A percentile compares a stretch with the other conserved stretches of the same genome.
These are phyloP conservation scores for Caenorhabditis panamensis DNA, from an alignment of 2,888 invertebrate genomes.

Conservation along the genomic window DNA sequence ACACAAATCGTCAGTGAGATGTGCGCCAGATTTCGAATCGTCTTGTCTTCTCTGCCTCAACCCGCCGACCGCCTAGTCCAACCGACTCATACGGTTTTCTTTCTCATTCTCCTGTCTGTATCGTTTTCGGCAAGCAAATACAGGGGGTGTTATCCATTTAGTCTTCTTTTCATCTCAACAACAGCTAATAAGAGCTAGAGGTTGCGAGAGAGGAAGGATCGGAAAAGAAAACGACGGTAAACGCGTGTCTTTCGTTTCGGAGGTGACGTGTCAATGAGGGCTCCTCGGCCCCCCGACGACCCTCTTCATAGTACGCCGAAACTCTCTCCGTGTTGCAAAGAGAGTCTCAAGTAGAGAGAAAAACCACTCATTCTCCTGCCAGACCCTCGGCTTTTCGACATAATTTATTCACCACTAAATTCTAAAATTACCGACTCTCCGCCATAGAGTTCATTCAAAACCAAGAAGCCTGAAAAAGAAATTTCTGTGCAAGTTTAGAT, in stretches of 20 bases:
- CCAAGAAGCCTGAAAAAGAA: background rate
- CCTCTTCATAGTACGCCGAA: constrained; percentile 40
- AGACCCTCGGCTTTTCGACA: background rate
- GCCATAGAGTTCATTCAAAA: constrained; percentile 4
- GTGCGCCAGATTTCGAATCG: constrained; percentile 41
- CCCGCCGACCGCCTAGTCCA: background rate
- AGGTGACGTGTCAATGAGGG: constrained; percentile 40
- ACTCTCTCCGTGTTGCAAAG: constrained; percentile 16
- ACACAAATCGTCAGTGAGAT: constrained; percentile 22
- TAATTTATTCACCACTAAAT: constrained; percentile 12
- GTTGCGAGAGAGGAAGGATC: background rate
- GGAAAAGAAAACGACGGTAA: constrained; percentile 36
- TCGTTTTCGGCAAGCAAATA: constrained; percentile 59
- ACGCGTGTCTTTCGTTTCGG: constrained; percentile 35
- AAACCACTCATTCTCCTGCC: constrained; percentile 12
- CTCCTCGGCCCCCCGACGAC: background rate
- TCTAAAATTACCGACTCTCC: background rate
- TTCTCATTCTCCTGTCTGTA: constrained; percentile 31
- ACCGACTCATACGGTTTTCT: constrained; percentile 5
- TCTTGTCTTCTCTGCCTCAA: constrained; percentile 3
- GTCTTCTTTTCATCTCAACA: constrained; percentile 39
- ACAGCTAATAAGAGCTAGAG: constrained; percentile 34
- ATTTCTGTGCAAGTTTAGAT: constrained; percentile 28
- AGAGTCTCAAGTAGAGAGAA: constrained; percentile 29
- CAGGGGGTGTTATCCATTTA: constrained; percentile 55